These are phyloP conservation scores for Apoderus coryli DNA, from an alignment of 2,888 invertebrate species.

Conservation along the genomic window DNA sequence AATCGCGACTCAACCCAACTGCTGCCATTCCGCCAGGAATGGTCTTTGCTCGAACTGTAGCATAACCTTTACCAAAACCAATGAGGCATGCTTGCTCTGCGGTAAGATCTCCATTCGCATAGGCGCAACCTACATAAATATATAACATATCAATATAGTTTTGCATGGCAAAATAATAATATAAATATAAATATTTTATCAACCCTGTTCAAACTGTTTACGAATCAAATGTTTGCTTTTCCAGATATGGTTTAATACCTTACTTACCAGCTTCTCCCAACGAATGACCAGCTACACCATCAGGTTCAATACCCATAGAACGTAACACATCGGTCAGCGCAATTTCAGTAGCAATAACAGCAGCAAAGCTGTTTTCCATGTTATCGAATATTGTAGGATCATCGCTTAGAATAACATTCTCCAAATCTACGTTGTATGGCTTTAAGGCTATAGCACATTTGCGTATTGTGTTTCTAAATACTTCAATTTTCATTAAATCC, in stretches of 20 bases:
- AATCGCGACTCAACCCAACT: conserved; percentile 38
- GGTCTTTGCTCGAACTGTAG: conserved; percentile 27
- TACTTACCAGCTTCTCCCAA: conserved; percentile 59
- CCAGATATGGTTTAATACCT: too few relatives aligned
- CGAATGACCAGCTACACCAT: conserved; percentile 89
- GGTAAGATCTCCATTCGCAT: conserved; percentile 47
- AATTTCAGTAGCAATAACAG: conserved; percentile 46
- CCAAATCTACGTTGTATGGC: conserved; percentile 38
- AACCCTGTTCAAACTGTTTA: too few relatives aligned
- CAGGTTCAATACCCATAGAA: conserved; percentile 59
- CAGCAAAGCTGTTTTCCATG: conserved; percentile 41
- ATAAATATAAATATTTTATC: too few relatives aligned
- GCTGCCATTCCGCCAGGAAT: conserved; percentile 40
- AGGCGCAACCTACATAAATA: conserved; percentile 38
- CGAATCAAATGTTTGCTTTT: too few relatives aligned
- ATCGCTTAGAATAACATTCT: conserved; percentile 34
- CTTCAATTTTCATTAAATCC: conserved; percentile 40
- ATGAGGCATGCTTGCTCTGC: conserved; percentile 44
- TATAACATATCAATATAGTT: conserved; percentile 24
- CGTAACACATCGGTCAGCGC: conserved; percentile 74
- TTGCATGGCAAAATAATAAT: conserved; percentile 36
- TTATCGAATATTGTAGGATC: conserved; percentile 35
- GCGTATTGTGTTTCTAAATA: conserved; percentile 41
- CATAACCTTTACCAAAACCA: conserved; percentile 42
- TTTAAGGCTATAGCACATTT: conserved; percentile 35